Evolutionary conservation across 2,113 vertebrate genomes (phyloP).

Genomic region (Oncorhynchus kisutch): DNA sequence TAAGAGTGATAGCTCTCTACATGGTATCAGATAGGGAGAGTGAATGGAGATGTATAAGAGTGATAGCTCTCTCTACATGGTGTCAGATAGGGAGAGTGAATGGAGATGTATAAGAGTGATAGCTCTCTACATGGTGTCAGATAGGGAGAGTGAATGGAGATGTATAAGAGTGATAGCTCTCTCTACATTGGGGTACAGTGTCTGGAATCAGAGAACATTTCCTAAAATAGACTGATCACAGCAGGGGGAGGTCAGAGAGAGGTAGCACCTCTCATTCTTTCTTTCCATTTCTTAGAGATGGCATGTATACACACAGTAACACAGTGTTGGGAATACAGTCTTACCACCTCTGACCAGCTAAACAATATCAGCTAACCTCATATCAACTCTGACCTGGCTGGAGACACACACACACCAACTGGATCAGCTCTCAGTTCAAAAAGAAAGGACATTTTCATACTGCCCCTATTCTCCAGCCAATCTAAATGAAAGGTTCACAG

Average conservation of each 20-base stretch:
- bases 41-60: too few relatives aligned
- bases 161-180: neutral
- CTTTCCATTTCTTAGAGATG: slow-evolving; percentile 9
- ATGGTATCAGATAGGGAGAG: too few relatives aligned
- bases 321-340: neutral
- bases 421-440: neutral
- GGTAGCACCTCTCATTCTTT: slow-evolving; percentile 25
- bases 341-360: neutral
- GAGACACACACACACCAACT: neutral
- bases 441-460: too few relatives aligned
- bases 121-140: too few relatives aligned
- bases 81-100: too few relatives aligned
- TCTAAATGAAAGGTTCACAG: too few relatives aligned
- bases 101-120: too few relatives aligned
- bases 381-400: too few relatives aligned
- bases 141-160: too few relatives aligned
- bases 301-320: neutral
- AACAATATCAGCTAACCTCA: neutral
- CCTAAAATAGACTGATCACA: slow-evolving; percentile 32
- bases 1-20: too few relatives aligned
- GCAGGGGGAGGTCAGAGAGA: slow-evolving; percentile 14
- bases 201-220: slow-evolving; percentile 22
- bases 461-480: too few relatives aligned
- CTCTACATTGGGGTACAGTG: neutral
- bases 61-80: too few relatives aligned